Conservation (phyloP, 2,888 invertebrate species). For the Lingula anatina region DNA sequence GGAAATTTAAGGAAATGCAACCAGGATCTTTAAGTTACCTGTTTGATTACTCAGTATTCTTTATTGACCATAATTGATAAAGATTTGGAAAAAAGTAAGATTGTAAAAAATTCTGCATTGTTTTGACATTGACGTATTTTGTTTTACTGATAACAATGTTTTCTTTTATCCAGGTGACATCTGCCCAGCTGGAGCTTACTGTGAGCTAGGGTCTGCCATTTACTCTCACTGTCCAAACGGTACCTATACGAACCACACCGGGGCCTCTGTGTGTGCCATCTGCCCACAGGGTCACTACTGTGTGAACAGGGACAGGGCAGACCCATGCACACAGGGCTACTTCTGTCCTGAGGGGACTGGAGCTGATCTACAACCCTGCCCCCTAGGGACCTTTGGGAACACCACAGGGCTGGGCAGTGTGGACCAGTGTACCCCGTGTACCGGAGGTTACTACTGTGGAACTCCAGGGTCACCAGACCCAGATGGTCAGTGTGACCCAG, state of each 20-base stretch:
- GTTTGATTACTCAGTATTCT: too few relatives aligned
- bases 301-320: constrained; percentile 37
- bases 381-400: constrained; percentile 41
- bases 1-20: too few relatives aligned
- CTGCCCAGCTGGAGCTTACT: constrained; percentile 41
- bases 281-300: constrained; percentile 46
- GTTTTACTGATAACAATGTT: too few relatives aligned
- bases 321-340: constrained; percentile 38
- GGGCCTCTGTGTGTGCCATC: constrained; percentile 30
- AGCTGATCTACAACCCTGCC: constrained; percentile 35
- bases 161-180: constrained; percentile 26
- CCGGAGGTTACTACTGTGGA: constrained; percentile 41
- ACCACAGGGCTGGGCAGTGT: constrained; percentile 29
- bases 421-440: constrained; percentile 39
- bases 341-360: constrained; percentile 47
- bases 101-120: too few relatives aligned
- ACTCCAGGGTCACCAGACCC: constrained; percentile 31
- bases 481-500: constrained; percentile 30
- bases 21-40: too few relatives aligned
- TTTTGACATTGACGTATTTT: too few relatives aligned
- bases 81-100: too few relatives aligned
- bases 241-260: constrained; percentile 45
- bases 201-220: constrained; percentile 26
- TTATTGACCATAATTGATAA: too few relatives aligned
- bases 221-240: constrained; percentile 37